A percentile compares a stretch with the other conserved stretches of the same genome.
Conservation (phyloP, 2,888 invertebrate species). For the Panzeria rudis region DNA sequence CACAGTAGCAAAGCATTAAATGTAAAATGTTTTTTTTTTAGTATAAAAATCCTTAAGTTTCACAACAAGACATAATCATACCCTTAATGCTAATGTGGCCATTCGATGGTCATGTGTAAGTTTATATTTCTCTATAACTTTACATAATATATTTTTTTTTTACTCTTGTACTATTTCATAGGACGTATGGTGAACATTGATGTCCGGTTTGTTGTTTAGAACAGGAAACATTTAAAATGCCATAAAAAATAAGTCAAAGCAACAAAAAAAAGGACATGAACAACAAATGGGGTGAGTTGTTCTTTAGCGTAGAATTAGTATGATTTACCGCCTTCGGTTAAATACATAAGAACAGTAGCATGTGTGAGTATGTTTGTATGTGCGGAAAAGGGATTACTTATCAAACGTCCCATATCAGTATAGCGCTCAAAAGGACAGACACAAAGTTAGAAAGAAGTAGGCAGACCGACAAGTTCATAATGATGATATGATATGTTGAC, state of each 20-base stretch:
- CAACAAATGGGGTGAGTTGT: constrained; percentile 60
- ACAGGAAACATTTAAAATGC: constrained; percentile 66
- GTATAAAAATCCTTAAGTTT: constrained; percentile 56
- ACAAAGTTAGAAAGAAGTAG: constrained; percentile 20
- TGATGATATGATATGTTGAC: constrained; percentile 71
- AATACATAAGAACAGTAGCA: constrained; percentile 26
- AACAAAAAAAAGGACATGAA: constrained; percentile 37
- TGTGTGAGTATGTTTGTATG: background rate
- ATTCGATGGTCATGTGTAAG: constrained; percentile 47
- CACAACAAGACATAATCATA: constrained; percentile 65
- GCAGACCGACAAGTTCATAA: constrained; percentile 65
- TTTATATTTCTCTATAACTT: constrained; percentile 20
- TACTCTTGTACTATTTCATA: constrained; percentile 24
- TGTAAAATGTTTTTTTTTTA: constrained; percentile 20
- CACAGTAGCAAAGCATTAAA: constrained; percentile 12
- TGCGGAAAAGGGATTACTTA: constrained; percentile 61
- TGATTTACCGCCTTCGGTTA: constrained; percentile 71
- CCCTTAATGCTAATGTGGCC: constrained; percentile 62
- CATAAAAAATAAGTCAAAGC: constrained; percentile 57
- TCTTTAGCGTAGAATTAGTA: constrained; percentile 67
- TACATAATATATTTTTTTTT: constrained; percentile 8
- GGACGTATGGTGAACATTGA: constrained; percentile 8
- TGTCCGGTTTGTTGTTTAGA: constrained; percentile 69
- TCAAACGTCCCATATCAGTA: constrained; percentile 69
- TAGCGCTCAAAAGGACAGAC: constrained; percentile 27